Evolutionary conservation across 2,113 vertebrate genomes (phyloP), one percentile per base, ranked within the genome.

Genomic region (Phrynosoma platyrhinos): DNA sequence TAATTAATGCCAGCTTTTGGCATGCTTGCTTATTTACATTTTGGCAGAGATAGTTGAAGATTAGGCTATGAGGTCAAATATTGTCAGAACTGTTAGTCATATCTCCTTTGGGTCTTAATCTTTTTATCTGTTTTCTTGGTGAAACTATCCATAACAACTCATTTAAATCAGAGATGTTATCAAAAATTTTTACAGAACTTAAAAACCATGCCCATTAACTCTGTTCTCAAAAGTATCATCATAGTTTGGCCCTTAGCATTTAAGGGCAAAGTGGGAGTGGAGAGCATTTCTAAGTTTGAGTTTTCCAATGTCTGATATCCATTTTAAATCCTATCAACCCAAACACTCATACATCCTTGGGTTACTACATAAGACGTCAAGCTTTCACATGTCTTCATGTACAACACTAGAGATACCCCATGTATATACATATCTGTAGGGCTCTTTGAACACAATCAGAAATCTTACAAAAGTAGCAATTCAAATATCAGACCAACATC

Each of bases 1-100:
- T 86, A 74, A 18, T 55, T 92, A 88, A 92, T 89, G 10, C 82
- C 47, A 79, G 14, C 62, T 77, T 4, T 23, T n/a, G 69, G 8
- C 32, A 40, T 58, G 30, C 74, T 88, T 25, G 52, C 71, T 89
- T 77, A 55, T 85, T 90, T 91, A 75, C 1, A 30, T 75, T 86
- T 14, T 88, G 0, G 68, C 79, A 85, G 76, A 71, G 20, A 72
- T 20, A 36, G 47, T 84, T 79, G 12, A 75, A 87, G 4, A 53
- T 40, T 1, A 84, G 10, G 81, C 89, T 53, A 47, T 1, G 0
- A 79, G 0, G 30, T 52, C 20, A 88, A 86, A 80, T 12, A 71
- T 23, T 8, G 8, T 10, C 0, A 90, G 21, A 32, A 55, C 0
- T 36, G 1, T 3, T 8, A 13, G 64, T 42, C 4, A 30, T 5